A percentile compares a stretch with the other conserved stretches of the same genome.
phyloP scores from a whole-genome alignment of 1,140 invertebrate species.

The Reticulitermes speratus region DNA sequence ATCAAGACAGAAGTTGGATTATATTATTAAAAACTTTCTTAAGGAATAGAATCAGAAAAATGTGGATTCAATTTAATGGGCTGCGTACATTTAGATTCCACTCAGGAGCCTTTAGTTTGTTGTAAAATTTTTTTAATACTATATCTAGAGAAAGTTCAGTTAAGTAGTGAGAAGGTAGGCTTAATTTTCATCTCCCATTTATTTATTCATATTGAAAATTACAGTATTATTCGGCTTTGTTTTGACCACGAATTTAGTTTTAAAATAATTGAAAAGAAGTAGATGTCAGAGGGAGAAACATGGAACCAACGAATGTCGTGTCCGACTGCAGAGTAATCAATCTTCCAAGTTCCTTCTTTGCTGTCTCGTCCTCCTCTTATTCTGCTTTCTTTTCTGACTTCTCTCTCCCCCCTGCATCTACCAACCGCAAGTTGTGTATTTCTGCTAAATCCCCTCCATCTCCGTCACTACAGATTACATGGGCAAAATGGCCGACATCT shows the following conservation, averaged over 20 bases:
- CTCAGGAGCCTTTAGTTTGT: too few species aligned
- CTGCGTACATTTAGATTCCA: too few species aligned
- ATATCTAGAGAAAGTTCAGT: too few species aligned
- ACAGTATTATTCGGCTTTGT: background rate
- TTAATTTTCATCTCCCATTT: too few species aligned
- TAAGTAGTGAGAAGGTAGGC: too few species aligned
- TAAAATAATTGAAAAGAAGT: background rate
- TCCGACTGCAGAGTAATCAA: constrained; percentile 9
- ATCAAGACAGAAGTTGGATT: too few species aligned
- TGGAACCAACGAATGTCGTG: background rate
- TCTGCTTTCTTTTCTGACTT: constrained; percentile 9
- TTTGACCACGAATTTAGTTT: background rate
- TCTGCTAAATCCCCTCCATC: background rate
- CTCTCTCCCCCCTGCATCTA: background rate
- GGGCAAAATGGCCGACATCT: background rate
- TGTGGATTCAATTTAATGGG: too few species aligned
- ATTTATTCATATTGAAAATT: too few species aligned
- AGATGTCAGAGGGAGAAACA: background rate
- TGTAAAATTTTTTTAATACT: too few species aligned
- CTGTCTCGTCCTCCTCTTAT: background rate
- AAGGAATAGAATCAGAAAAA: too few species aligned
- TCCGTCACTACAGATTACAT: background rate
- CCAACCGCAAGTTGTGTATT: background rate
- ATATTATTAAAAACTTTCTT: too few species aligned
- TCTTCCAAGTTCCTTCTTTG: background rate